Evolutionary conservation across 1,140 invertebrate genomes (phyloP).

Genomic region (Drosophila setifemur): DNA sequence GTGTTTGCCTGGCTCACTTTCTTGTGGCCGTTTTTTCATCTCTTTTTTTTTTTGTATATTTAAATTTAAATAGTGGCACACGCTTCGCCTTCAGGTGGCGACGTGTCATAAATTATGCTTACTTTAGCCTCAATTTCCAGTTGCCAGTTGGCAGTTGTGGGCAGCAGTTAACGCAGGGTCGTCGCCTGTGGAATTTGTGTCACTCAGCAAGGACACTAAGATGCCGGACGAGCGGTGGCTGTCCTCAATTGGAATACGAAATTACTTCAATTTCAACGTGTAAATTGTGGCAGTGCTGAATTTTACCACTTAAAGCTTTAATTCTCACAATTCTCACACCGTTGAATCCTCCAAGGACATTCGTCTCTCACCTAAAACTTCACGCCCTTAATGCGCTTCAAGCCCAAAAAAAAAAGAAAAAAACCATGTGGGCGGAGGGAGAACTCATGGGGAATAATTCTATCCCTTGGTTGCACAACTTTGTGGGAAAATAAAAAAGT

Average conservation of each 20-base stretch:
- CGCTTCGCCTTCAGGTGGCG: conserved; percentile 51
- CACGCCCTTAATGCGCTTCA: conserved; percentile 52
- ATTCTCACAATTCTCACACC: conserved; percentile 4
- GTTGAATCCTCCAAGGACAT: conserved; percentile 1
- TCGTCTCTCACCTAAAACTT: conserved; percentile 2
- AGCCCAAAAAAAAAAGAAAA: conserved; percentile 18
- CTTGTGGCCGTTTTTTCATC: conserved; percentile 1
- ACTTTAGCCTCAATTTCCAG: conserved; percentile 75
- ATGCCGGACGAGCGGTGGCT: conserved; percentile 11
- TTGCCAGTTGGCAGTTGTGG: conserved; percentile 40
- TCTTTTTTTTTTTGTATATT: not conserved
- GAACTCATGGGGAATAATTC: conserved; percentile 22
- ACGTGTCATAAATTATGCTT: conserved; percentile 78
- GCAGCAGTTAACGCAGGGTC: conserved; percentile 34
- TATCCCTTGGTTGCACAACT: conserved; percentile 28
- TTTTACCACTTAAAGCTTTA: conserved; percentile 15
- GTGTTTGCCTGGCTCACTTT: conserved; percentile 51
- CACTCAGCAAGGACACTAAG: conserved; percentile 42
- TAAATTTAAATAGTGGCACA: conserved; percentile 72
- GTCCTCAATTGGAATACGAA: conserved; percentile 40
- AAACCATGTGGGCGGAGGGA: not conserved
- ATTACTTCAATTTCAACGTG: conserved; percentile 54
- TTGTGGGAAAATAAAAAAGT: conserved; percentile 42
- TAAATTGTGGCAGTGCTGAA: not conserved
- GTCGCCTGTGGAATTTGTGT: conserved; percentile 52